These are phyloP conservation scores for Augiades crinisus DNA, from an alignment of 2,888 invertebrate species.

Conservation along the genomic window DNA sequence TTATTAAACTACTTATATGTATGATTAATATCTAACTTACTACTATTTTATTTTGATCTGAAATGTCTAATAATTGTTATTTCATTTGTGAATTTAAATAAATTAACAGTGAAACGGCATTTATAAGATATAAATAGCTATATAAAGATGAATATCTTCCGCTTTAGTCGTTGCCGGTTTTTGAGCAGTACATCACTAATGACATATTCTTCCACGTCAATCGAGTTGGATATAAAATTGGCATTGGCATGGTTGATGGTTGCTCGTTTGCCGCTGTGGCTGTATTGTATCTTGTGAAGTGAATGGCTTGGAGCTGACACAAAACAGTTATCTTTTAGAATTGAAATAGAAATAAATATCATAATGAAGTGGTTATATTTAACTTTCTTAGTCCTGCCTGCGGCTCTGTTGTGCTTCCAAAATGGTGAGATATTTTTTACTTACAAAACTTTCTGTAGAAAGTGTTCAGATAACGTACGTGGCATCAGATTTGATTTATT, in stretches of 20 bases:
- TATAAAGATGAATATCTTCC: no score
- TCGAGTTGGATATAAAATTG: constrained; percentile 78
- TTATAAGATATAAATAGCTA: no score
- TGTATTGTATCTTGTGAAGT: constrained; percentile 60
- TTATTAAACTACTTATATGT: no score
- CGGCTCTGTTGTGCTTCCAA: constrained; percentile 85
- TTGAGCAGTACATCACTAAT: constrained; percentile 47
- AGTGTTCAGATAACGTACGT: constrained; percentile 56
- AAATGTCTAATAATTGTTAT: no score
- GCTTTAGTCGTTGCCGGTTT: constrained; percentile 2
- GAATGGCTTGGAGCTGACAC: constrained; percentile 62
- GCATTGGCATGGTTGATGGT: constrained; percentile 49
- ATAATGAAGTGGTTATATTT: constrained; percentile 87
- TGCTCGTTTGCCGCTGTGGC: constrained; percentile 51
- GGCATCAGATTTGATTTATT: constrained; percentile 48
- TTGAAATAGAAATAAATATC: constrained; percentile 40
- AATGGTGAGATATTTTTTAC: constrained; percentile 83
- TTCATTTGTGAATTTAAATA: no score
- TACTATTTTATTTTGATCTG: no score
- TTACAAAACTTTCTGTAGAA: constrained; percentile 35
- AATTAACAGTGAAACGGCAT: no score
- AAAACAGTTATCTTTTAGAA: constrained; percentile 44
- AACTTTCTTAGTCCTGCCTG: constrained; percentile 85
- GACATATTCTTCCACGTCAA: constrained; percentile 81
- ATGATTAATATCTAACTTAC: no score